phyloP scores from a whole-genome alignment of 2,113 vertebrate genomes.

The Scytalopus superciliaris region DNA sequence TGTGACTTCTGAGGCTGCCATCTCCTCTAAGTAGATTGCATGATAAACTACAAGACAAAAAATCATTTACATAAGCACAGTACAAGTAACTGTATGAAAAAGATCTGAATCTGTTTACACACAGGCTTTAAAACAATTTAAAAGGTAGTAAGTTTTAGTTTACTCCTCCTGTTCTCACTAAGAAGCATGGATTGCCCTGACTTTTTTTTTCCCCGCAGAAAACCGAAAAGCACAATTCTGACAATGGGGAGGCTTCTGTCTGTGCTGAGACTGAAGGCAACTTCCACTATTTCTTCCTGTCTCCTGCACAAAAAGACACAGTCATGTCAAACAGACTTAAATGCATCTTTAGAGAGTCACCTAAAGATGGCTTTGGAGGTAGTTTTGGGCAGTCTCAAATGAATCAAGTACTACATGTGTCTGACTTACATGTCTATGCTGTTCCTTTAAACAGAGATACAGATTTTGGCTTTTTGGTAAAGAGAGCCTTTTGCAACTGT shows the following conservation, averaged over 20 bases:
- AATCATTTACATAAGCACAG: not conserved
- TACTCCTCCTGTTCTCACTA: not conserved
- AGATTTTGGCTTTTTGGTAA: not conserved
- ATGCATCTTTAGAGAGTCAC: not conserved
- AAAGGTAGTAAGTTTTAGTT: not conserved
- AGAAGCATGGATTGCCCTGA: not conserved
- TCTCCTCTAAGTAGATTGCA: conserved; percentile 93
- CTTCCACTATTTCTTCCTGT: not conserved
- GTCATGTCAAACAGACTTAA: not conserved
- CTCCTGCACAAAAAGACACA: not conserved
- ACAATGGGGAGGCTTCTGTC: not conserved
- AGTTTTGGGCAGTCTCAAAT: not conserved
- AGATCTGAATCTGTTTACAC: not conserved
- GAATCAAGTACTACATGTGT: not conserved
- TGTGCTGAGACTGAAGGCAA: not conserved
- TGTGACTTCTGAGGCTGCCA: conserved; percentile 88
- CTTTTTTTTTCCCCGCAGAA: too few species aligned
- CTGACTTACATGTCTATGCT: too few species aligned
- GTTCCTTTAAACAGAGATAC: not conserved
- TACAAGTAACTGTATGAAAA: not conserved
- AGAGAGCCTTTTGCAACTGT: not conserved
- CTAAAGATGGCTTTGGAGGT: not conserved
- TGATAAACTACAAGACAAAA: conserved; percentile 84
- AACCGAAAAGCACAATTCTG: too few species aligned
- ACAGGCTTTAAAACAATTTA: not conserved